These are phyloP conservation scores for Lasioglossum calceatum DNA, from an alignment of 2,888 invertebrate species.

Conservation along the genomic window DNA sequence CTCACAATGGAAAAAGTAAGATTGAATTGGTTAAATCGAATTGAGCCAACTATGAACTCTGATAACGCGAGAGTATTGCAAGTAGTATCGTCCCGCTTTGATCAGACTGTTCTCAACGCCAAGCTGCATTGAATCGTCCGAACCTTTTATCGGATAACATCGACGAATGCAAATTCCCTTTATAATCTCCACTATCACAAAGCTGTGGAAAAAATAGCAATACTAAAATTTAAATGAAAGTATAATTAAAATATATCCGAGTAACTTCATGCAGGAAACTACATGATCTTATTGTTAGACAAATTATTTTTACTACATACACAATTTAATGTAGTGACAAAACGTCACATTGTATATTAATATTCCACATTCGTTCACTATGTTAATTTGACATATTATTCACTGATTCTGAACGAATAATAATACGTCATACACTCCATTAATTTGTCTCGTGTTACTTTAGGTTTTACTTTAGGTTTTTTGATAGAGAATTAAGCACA, in stretches of 20 bases:
- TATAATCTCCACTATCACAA: not conserved
- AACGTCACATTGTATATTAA: no score
- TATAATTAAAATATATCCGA: no score
- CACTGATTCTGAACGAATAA: no score
- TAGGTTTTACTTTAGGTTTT: not conserved
- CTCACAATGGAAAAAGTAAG: not conserved
- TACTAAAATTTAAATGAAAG: no score
- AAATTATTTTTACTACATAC: not conserved
- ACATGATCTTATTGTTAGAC: not conserved
- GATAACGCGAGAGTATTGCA: not conserved
- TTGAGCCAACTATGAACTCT: not conserved
- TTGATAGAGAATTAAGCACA: not conserved
- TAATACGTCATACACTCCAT: not conserved
- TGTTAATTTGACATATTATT: not conserved
- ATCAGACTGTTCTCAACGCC: not conserved
- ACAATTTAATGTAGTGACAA: not conserved
- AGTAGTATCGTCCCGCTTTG: not conserved
- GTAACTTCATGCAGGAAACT: not conserved
- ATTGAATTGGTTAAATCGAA: not conserved
- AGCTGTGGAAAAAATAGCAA: no score
- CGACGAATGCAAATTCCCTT: not conserved
- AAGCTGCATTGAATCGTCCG: not conserved
- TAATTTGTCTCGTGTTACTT: not conserved
- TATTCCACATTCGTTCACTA: not conserved
- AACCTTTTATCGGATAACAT: not conserved